Conservation (phyloP, 2,888 invertebrate genomes). For the Thereva nobilitata region DNA sequence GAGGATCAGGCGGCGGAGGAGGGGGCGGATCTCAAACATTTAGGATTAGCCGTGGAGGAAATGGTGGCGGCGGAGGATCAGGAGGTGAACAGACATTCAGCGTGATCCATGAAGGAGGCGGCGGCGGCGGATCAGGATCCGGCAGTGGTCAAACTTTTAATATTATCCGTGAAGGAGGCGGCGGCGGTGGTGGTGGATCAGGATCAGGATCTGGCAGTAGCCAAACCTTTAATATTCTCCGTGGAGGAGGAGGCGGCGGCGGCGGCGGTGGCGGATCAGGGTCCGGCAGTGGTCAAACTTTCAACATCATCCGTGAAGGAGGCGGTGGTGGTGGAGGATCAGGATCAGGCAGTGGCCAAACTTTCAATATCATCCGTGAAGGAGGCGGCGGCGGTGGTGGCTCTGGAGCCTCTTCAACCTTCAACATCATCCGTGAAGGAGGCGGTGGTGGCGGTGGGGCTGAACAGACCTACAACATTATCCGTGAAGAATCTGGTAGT, state of each 20-base stretch:
- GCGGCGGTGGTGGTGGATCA: slow-evolving; percentile 2
- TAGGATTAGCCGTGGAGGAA: too few species aligned
- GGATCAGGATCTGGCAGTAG: too few species aligned
- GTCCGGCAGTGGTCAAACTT: neutral
- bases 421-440: slow-evolving; percentile 5
- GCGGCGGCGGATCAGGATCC: neutral
- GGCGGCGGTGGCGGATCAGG: too few species aligned
- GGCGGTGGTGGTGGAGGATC: too few species aligned
- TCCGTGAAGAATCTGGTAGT: slow-evolving; percentile 1
- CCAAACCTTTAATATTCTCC: too few species aligned
- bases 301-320: neutral
- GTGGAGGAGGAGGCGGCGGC: neutral
- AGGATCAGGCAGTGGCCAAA: neutral
- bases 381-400: neutral
- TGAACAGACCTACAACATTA: slow-evolving; percentile 24
- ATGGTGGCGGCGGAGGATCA: neutral
- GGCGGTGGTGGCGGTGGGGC: slow-evolving; percentile 3
- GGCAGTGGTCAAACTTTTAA: neutral
- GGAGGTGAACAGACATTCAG: neutral
- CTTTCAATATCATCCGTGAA: neutral
- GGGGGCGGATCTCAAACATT: neutral
- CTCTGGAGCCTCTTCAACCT: slow-evolving; percentile 13
- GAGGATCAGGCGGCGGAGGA: neutral
- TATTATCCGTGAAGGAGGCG: neutral
- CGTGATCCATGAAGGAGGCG: neutral